Evolutionary conservation across 2,888 invertebrate species (phyloP), one percentile per base, ranked within the genome.

Genomic region (Drosophila fungiperda): DNA sequence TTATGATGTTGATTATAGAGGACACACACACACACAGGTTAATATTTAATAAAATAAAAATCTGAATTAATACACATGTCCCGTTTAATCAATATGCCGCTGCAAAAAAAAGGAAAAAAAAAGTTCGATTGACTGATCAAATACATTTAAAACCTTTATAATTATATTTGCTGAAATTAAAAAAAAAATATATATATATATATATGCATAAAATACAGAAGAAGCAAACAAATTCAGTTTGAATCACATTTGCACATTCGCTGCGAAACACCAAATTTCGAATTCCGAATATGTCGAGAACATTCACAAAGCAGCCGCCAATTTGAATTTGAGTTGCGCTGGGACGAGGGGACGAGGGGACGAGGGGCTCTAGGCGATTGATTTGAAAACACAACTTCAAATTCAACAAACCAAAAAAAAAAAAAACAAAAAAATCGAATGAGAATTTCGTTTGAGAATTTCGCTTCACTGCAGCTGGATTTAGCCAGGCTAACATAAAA

Each of bases 391-490:
- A 23, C 26, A 55, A 68, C 76, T 76, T 49, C 35, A 70, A 55
- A 26, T 17, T 35, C 48, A 70, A 3, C 20, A 52, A 29, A 20
- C 53, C 53, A 35, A 36, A 36, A 68, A 66, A 55, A 29, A 17
- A 38, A 15, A 8, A 32, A 4, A 50, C n/a, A 23, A 50, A 50
- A 32, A 54, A 38, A 33, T 61, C 26, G 57, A 78, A 73, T 73
- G 78, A 57, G 68, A 73, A 81, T 72, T 68, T 45, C 17, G 26
- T n/a, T 66, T 52, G 33, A n/a, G n/a, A n/a, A n/a, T n/a, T n/a
- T n/a, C 55, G 61, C 49, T 63, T 59, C 66, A 62, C 55, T 66
- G 59, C 61, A 57, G 64, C 60, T 61, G 49, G 60, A 58, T 59
- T 75, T 65, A 55, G 65, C 17, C 42, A 12, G 42, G 58, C 61